Percentiles rank a stretch among this genome's conserved stretches.
Evolutionary conservation across 2,113 vertebrate genomes (phyloP).

Genomic region (Gorsachius goisagi): DNA sequence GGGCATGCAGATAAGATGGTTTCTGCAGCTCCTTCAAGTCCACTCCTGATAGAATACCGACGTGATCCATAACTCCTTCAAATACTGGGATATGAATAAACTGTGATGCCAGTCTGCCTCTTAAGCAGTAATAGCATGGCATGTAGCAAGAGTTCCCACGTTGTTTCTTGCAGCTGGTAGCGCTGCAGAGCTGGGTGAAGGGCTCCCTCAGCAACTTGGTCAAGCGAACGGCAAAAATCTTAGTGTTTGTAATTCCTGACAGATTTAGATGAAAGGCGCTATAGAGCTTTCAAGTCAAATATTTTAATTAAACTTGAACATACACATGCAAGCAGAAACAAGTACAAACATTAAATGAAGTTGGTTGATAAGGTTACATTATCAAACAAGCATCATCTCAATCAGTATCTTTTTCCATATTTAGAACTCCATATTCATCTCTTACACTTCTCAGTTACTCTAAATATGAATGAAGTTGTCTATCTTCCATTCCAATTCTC

Average conservation of each 20-base stretch:
- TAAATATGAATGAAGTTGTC: not conserved
- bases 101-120: not conserved
- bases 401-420: not conserved
- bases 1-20: not conserved
- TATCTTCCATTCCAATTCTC: not conserved
- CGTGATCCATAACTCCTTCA: not conserved
- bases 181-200: not conserved
- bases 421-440: not conserved
- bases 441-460: not conserved
- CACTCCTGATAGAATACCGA: accelerated
- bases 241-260: not conserved
- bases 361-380: constrained; percentile 5
- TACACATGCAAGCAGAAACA: constrained; percentile 40
- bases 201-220: not conserved
- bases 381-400: not conserved
- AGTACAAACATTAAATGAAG: constrained; percentile 44
- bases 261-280: constrained; percentile 52
- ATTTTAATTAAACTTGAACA: constrained; percentile 63
- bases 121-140: accelerated
- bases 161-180: not conserved
- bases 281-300: constrained; percentile 56
- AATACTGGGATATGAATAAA: not conserved
- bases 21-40: not conserved
- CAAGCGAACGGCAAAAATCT: not conserved
- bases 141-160: not conserved